These are phyloP conservation scores for Sceloporus undulatus DNA, from an alignment of 2,113 vertebrate species.

Conservation along the genomic window DNA sequence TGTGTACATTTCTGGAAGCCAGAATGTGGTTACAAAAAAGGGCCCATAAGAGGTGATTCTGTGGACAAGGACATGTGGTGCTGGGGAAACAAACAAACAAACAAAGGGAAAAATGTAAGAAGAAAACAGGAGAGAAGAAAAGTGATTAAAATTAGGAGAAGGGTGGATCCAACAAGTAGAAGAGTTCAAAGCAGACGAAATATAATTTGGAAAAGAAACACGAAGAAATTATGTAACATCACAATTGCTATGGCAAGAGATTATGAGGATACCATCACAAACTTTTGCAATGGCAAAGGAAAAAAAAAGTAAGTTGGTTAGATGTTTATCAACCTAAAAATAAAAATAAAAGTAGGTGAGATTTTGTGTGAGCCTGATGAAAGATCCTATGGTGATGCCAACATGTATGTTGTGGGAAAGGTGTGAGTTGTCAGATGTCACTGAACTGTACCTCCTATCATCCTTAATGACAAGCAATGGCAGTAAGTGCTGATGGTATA, in stretches of 20 bases:
- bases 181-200: slow-evolving; percentile 11
- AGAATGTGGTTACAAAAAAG: neutral
- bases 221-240: neutral
- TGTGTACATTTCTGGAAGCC: neutral
- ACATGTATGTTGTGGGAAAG: neutral
- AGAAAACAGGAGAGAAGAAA: slow-evolving; percentile 9
- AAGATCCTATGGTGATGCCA: neutral
- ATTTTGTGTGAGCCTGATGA: neutral
- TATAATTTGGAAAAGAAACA: neutral
- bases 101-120: neutral
- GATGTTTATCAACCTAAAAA: slow-evolving; percentile 53
- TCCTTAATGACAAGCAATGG: slow-evolving; percentile 12
- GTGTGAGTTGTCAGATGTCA: neutral
- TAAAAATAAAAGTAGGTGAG: neutral
- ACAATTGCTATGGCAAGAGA: neutral
- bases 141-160: slow-evolving; percentile 10
- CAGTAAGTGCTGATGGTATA: slow-evolving; percentile 44
- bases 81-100: neutral
- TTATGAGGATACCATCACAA: neutral
- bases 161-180: neutral
- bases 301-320: slow-evolving; percentile 59
- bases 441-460: neutral
- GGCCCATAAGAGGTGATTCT: neutral
- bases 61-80: neutral
- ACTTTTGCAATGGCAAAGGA: neutral